Evolutionary conservation across 2,113 vertebrate species (phyloP), one percentile per base, ranked within the genome.

Genomic region (Hippocampus comes): DNA sequence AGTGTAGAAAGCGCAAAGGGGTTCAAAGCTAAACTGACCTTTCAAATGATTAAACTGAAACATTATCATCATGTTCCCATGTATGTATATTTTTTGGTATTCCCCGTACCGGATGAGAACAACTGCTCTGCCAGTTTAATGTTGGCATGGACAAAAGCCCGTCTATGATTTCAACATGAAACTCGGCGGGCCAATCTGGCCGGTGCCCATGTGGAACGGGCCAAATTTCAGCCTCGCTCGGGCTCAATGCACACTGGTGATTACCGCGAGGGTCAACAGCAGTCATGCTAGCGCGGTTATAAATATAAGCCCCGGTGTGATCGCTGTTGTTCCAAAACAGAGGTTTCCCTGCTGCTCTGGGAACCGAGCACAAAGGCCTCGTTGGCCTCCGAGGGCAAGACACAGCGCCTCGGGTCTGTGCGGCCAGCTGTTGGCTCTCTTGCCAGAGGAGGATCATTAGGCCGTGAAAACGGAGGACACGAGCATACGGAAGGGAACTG

Each of bases 251-350:
- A 91, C 89, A 84, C 88, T 84, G 91, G 93, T 90, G 91, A 92
- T 91, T 91, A 92, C 92, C 92, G 87, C 79, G 84, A 94, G 91
- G 90, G 86, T 88, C 91, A 86, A 90, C 76, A 70, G 78, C 89
- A 92, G 90, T 90, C 90, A 91, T 90, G 92, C 93, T 91, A 90
- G 89, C 91, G 92, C 83, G 90, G 92, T 93, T 94, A 93, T 94
- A 95, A 94, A 95, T 94, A 94, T 67, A 91, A 92, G 91, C 90
- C 91, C 87, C 85, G 89, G 85, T 78, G 84, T 82, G 91, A 92
- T 92, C 90, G 88, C 90, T 85, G 88, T 91, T 82, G 60, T 91
- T 94, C 90, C 86, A 89, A 92, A 93, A 84, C 88, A 90, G 89
- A 91, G 92, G 89, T 87, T 61, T 88, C 86, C 88, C 91, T 84